phyloP scores from a whole-genome alignment of 1,140 invertebrate species.

The Microplitis mediator region DNA sequence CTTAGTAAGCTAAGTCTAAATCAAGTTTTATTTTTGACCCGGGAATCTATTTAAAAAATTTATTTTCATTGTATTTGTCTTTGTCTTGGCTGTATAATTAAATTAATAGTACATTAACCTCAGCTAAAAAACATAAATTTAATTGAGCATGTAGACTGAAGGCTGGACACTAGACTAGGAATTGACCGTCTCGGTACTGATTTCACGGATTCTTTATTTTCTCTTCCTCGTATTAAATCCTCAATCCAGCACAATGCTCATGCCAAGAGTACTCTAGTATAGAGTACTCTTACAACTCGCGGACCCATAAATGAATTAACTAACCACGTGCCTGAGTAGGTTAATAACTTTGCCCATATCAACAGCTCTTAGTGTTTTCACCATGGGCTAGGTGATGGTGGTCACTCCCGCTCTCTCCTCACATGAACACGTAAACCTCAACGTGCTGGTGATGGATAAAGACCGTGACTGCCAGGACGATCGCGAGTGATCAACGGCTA shows the following conservation, averaged over 20 bases:
- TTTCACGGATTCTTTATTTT: constrained; percentile 40
- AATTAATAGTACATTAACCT: not conserved
- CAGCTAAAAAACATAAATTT: constrained; percentile 1
- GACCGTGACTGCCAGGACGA: constrained; percentile 34
- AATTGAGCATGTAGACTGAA: constrained; percentile 29
- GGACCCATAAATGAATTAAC: constrained; percentile 28
- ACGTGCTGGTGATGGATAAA: not conserved
- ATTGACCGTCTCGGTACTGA: constrained; percentile 40
- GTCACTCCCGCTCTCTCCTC: no score
- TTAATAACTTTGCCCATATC: constrained; percentile 34
- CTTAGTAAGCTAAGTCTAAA: no score
- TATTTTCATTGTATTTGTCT: not conserved
- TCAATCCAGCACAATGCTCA: not conserved
- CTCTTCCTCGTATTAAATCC: not conserved
- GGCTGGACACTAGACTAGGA: constrained; percentile 34
- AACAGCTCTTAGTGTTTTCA: not conserved
- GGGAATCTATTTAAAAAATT: not conserved
- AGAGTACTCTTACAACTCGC: not conserved
- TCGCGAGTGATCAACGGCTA: constrained; percentile 49
- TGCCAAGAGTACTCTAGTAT: not conserved
- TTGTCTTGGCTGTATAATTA: not conserved
- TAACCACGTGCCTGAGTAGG: constrained; percentile 27
- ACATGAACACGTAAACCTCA: no score
- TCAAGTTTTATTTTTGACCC: no score
- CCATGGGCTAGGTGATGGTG: not conserved